These are phyloP conservation scores for Rotaria macrura DNA, from an alignment of 2,888 invertebrate species.

Conservation along the genomic window DNA sequence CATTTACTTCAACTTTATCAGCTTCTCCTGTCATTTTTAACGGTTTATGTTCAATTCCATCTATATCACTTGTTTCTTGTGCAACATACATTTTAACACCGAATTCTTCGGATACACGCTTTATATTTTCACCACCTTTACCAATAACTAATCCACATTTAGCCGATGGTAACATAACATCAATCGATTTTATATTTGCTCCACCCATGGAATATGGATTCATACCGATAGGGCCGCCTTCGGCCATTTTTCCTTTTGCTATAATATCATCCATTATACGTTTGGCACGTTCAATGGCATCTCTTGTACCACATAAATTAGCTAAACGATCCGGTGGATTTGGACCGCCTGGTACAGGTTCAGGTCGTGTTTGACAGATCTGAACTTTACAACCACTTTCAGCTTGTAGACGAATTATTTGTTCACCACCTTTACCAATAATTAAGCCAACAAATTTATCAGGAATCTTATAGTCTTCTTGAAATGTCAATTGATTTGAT, in stretches of 20 bases:
- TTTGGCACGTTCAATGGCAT: constrained; percentile 29
- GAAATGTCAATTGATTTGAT: neutral
- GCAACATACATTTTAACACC: constrained; percentile 99
- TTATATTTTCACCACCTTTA: constrained; percentile 96
- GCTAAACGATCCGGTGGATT: constrained; percentile 32
- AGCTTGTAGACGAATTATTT: constrained; percentile 80
- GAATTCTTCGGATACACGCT: constrained; percentile 59
- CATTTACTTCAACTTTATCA: constrained; percentile 55
- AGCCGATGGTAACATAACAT: constrained; percentile 87
- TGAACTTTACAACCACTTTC: constrained; percentile 93
- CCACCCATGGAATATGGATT: constrained; percentile 24
- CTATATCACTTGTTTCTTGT: constrained; percentile 67
- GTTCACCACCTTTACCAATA: constrained; percentile 89
- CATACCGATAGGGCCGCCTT: neutral
- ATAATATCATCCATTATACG: constrained; percentile 30
- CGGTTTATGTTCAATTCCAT: constrained; percentile 70
- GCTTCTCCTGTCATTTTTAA: constrained; percentile 86
- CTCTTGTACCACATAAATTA: constrained; percentile 35
- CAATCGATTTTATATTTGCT: constrained; percentile 48
- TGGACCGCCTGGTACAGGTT: constrained; percentile 54
- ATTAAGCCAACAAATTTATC: constrained; percentile 54
- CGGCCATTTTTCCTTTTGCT: neutral
- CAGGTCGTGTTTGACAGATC: constrained; percentile 56
- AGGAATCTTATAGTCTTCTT: constrained; percentile 31
- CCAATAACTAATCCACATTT: constrained; percentile 97